Percentiles rank a stretch among this genome's conserved stretches.
These are phyloP conservation scores for Danio jaintianensis DNA, from an alignment of 2,797 vertebrate genomes.

Conservation along the genomic window DNA sequence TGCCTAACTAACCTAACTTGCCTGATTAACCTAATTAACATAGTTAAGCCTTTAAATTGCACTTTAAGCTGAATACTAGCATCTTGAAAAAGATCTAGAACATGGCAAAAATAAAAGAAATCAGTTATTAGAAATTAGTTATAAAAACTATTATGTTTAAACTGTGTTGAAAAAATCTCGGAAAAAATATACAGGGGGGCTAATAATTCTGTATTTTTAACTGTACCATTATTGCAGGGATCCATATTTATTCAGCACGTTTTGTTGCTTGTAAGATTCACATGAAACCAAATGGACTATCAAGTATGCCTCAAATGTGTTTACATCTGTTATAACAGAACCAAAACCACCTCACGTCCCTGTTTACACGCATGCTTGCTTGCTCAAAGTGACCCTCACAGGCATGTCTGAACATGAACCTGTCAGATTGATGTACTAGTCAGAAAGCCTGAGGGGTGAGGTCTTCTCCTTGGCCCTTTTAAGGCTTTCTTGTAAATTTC, in stretches of 20 bases:
- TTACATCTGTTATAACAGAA: background rate
- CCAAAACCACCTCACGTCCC: constrained; percentile 11
- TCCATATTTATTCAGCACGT: background rate
- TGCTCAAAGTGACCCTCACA: constrained; percentile 53
- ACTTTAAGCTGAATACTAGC: too few species aligned
- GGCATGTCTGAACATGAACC: constrained; percentile 52
- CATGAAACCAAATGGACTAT: background rate
- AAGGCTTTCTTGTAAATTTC: constrained; percentile 50
- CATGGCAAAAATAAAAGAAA: too few species aligned
- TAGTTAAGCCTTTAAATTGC: too few species aligned
- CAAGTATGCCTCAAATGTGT: background rate
- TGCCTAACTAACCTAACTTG: too few species aligned
- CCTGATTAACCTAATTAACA: too few species aligned
- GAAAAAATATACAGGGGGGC: too few species aligned
- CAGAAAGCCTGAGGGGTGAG: constrained; percentile 34
- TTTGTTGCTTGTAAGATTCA: background rate
- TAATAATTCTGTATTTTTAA: too few species aligned
- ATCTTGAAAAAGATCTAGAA: too few species aligned
- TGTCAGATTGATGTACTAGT: constrained; percentile 58
- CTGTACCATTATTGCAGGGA: too few species aligned
- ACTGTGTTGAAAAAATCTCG: too few species aligned
- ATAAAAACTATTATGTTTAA: too few species aligned
- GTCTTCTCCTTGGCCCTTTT: constrained; percentile 29
- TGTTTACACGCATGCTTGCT: constrained; percentile 36
- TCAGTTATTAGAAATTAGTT: too few species aligned